Conservation (phyloP, 2,888 invertebrate genomes). For the Strigamia maritima region DNA sequence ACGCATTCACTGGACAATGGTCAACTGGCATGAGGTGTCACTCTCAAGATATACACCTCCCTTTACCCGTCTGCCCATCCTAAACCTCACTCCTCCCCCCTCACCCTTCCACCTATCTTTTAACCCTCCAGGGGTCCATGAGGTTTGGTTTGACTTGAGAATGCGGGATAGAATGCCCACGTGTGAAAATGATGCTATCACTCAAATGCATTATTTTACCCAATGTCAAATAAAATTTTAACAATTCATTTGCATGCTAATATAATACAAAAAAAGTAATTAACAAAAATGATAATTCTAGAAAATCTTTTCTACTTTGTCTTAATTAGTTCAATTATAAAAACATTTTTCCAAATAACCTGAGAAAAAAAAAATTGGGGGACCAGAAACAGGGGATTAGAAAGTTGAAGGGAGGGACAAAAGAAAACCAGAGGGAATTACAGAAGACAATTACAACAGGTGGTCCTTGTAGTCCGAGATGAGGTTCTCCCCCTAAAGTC, state of each 20-base stretch:
- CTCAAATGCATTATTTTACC: slow-evolving; percentile 7
- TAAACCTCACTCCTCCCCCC: not conserved
- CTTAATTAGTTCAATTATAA: no score
- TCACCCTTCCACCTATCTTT: not conserved
- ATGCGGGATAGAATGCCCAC: slow-evolving; percentile 15
- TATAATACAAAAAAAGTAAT: not conserved
- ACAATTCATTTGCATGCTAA: not conserved
- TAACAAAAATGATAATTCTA: no score
- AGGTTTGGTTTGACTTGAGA: slow-evolving; percentile 19
- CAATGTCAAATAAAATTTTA: not conserved
- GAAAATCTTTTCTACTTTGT: no score
- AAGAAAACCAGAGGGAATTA: slow-evolving; percentile 23
- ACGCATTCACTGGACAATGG: slow-evolving; percentile 20
- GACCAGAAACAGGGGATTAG: not conserved
- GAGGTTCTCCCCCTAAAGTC: not conserved
- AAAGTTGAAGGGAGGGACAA: not conserved
- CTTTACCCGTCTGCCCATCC: slow-evolving; percentile 16
- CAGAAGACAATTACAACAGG: slow-evolving; percentile 23
- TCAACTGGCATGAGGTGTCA: slow-evolving; percentile 23
- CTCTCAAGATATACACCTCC: slow-evolving; percentile 17
- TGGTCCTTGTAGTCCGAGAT: slow-evolving; percentile 11
- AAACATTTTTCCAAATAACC: not conserved
- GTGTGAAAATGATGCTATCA: slow-evolving; percentile 19
- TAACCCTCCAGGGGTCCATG: slow-evolving; percentile 1
- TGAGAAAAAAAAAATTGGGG: not conserved